Percentiles rank a stretch among this genome's conserved stretches.
These are phyloP conservation scores for Catharus bicknelli DNA, from an alignment of 2,113 vertebrate species.

Conservation along the genomic window DNA sequence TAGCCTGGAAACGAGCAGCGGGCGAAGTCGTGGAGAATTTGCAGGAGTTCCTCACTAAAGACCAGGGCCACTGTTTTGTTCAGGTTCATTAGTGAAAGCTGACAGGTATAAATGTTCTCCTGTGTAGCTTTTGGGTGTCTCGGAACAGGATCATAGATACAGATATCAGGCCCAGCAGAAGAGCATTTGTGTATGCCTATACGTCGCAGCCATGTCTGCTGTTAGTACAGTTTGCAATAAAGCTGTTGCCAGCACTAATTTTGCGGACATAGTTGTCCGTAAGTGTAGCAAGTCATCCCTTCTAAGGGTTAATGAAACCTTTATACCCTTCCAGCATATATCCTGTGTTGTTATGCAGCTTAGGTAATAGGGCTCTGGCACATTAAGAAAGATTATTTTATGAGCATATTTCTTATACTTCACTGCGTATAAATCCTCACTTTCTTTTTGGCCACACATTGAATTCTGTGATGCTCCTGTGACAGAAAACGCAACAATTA, in stretches of 20 bases:
- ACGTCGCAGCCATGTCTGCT: background rate
- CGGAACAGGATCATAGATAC: background rate
- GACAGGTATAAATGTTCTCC: background rate
- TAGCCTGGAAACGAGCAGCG: background rate
- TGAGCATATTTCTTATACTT: background rate
- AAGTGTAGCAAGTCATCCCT: background rate
- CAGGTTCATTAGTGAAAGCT: background rate
- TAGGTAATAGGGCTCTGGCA: background rate
- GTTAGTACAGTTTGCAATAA: fast-evolving
- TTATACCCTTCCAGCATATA: background rate
- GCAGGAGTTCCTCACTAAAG: background rate
- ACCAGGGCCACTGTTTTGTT: background rate
- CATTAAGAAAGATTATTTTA: background rate
- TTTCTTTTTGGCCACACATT: background rate
- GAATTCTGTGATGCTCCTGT: background rate
- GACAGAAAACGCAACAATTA: background rate
- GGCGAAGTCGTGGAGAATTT: background rate
- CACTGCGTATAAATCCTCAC: background rate
- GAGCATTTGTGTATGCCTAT: background rate
- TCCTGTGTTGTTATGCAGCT: background rate
- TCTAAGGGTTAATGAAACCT: background rate
- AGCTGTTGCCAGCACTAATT: background rate
- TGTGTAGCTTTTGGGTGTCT: background rate
- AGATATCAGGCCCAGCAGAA: background rate
- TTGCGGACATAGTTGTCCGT: background rate